phyloP scores from a whole-genome alignment of 2,888 invertebrate species.

The Axea sp. region DNA sequence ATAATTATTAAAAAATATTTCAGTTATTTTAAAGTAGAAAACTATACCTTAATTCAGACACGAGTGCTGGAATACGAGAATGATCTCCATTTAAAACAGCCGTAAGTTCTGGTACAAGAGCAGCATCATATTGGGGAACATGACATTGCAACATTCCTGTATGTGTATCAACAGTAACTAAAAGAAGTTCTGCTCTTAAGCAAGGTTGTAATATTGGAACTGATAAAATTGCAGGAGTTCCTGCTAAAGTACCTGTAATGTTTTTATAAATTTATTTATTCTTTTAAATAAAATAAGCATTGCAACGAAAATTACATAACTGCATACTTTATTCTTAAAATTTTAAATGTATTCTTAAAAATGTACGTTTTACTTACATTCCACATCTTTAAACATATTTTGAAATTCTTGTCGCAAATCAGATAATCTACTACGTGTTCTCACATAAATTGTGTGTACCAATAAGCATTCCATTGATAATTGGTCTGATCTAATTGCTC shows the following conservation, averaged over 20 bases:
- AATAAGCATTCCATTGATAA: slow-evolving; percentile 97
- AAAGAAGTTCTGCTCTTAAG: slow-evolving; percentile 93
- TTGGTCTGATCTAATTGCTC: slow-evolving; percentile 92
- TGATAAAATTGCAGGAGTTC: slow-evolving; percentile 95
- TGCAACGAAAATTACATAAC: no score
- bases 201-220: slow-evolving; percentile 94
- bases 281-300: no score
- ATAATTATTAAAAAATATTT: no score
- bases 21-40: slow-evolving; percentile 7
- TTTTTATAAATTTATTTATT: no score
- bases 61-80: slow-evolving; percentile 83
- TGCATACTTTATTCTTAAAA: no score
- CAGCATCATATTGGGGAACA: slow-evolving; percentile 92
- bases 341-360: no score
- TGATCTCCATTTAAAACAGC: slow-evolving; percentile 88
- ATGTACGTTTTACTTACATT: slow-evolving; percentile 81
- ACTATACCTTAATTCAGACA: slow-evolving; percentile 84
- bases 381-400: slow-evolving; percentile 85
- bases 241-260: slow-evolving; percentile 90
- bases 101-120: slow-evolving; percentile 90
- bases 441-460: slow-evolving; percentile 96
- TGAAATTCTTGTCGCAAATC: slow-evolving; percentile 90
- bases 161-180: slow-evolving; percentile 96
- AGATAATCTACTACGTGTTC: slow-evolving; percentile 90
- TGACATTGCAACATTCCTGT: slow-evolving; percentile 95